Evolutionary conservation across 2,797 vertebrate species (phyloP), one percentile per base, ranked within the genome.

Genomic region (Poeciliopsis presidionis): DNA sequence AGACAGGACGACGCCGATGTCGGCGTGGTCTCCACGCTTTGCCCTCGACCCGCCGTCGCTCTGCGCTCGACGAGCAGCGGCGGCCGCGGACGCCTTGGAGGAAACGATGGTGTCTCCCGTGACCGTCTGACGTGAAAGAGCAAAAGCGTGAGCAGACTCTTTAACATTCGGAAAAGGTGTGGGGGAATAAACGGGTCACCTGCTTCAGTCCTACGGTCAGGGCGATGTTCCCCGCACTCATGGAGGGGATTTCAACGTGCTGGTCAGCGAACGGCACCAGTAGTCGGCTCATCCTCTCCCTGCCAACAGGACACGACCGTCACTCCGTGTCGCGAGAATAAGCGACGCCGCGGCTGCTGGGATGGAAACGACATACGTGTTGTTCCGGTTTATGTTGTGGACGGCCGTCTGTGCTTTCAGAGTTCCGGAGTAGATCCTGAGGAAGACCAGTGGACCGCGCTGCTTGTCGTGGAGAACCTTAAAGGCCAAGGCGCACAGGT

Each of bases 401-500:
- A 99, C 76, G 2, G 97, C 95, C 0, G 95, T 94, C 53, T 99
- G 98, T 59, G 97, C 86, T 89, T 97, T 99, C 91, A 99, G 91
- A 49, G 91, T 94, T 51, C 98, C 98, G 0, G 98, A 98, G 91
- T 99, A 99, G 94, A 99, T 94, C 5, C 98, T 96, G 20, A 99
- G 86, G 69, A 99, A 99, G 79, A 99, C 98, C 84, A 99, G 84
- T 3, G 98, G 97, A 9, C 98, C 98, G 0, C 98, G 96, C 90
- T 98, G 98, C 91, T 97, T 98, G 92, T 99, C 96, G 20, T 99
- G 97, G 53, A 98, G 91, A 86, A 99, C 98, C 94, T 99, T 99
- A 93, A 99, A 99, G 0, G 98, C 98, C 89, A 99, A 83, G 4
- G 98, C 98, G 85, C 98, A 99, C 46, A 99, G 81, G 77, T 99